Evolutionary conservation across 2,113 vertebrate genomes (phyloP), one percentile per base, ranked within the genome.

Genomic region (Colossoma macropomum): DNA sequence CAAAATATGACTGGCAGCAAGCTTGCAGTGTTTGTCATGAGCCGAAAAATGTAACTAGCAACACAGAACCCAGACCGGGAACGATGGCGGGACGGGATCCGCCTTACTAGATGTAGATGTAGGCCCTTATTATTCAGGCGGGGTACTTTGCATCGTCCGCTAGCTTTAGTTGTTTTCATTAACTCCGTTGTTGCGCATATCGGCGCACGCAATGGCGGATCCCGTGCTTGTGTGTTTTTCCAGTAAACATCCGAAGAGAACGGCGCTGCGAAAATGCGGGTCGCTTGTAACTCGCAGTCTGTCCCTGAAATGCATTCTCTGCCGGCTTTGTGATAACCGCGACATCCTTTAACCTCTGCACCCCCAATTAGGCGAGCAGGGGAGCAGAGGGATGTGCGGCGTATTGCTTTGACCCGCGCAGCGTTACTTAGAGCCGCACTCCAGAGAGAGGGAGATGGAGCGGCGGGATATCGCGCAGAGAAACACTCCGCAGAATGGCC

Each of bases 271-370:
- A 91, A 91, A 92, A 93, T 90, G 87, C 90, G 86, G 88, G 90
- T 90, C 83, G 88, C 89, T 91, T 84, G 82, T 90, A 85, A 68
- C 85, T 75, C 48, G 81, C 88, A 90, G 90, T 89, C 87, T 78
- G 69, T 74, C 66, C 75, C 87, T 79, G 86, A 88, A 91, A 90
- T 90, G 89, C 88, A 86, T 90, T 86, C 90, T 91, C 91, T 92
- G 91, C 87, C 30, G 83, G 91, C 88, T 91, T 92, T 89, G 88
- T 86, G 90, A 93, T 93, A 93, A 93, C 92, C 88, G 68, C 78
- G 86, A 90, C 89, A 87, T 93, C 92, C 88, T 92, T 91, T 94
- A 93, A 93, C 93, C 93, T 89, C 84, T 84, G 90, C 90, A 92
- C 92, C 91, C 91, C 90, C 91, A 94, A 94, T 93, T 93, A 94